Evolutionary conservation across 2,888 invertebrate species (phyloP).

Genomic region (Erebia aethiops): DNA sequence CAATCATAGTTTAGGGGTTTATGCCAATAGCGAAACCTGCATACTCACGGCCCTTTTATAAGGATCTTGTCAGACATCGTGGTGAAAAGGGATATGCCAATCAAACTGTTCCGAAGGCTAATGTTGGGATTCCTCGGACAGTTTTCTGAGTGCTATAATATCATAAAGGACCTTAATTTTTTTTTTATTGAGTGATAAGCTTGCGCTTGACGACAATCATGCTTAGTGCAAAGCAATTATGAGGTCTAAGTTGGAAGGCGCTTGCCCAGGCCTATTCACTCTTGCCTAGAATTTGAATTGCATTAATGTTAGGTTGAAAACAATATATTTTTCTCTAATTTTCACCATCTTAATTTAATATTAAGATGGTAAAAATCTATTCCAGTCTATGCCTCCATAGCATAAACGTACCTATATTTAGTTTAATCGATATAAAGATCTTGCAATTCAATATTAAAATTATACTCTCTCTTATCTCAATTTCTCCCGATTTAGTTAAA

Average conservation of each 20-base stretch:
- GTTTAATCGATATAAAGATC: neutral
- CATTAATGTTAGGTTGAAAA: slow-evolving; percentile 29
- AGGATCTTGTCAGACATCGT: slow-evolving; percentile 54
- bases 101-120: slow-evolving; percentile 44
- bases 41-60: slow-evolving; percentile 69
- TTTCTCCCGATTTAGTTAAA: slow-evolving; percentile 10
- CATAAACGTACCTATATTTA: neutral
- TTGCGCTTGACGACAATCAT: too few species aligned
- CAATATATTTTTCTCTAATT: neutral
- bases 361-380: neutral
- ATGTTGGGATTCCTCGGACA: slow-evolving; percentile 39
- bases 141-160: slow-evolving; percentile 22
- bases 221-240: too few species aligned
- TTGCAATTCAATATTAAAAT: neutral
- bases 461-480: neutral
- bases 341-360: neutral
- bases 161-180: too few species aligned
- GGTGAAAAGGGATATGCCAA: slow-evolving; percentile 50
- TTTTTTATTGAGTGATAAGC: too few species aligned
- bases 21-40: slow-evolving; percentile 76
- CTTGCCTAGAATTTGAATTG: too few species aligned
- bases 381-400: neutral
- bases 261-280: too few species aligned
- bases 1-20: slow-evolving; percentile 77
- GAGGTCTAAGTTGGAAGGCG: too few species aligned